phyloP scores from a whole-genome alignment of 2,888 invertebrate species.

The Brachypterus glaber region DNA sequence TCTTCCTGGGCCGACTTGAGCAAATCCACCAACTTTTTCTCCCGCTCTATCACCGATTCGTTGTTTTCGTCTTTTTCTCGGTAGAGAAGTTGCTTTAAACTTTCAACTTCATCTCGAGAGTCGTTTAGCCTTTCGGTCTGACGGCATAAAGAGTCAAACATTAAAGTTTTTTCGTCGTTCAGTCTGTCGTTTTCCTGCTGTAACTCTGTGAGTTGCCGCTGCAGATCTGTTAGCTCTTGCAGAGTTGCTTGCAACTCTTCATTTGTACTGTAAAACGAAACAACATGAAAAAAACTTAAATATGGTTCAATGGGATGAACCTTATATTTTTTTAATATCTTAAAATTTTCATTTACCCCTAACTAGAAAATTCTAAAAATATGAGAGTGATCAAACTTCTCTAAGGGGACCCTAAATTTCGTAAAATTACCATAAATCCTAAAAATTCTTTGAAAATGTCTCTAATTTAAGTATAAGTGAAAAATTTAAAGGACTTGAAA shows the following conservation, averaged over 20 bases:
- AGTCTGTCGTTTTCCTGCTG: slow-evolving; percentile 82
- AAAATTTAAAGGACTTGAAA: too few relatives aligned
- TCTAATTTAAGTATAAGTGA: too few relatives aligned
- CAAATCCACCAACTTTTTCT: slow-evolving; percentile 74
- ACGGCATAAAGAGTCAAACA: slow-evolving; percentile 81
- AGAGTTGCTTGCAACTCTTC: slow-evolving; percentile 90
- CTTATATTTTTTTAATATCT: too few relatives aligned
- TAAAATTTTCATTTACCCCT: too few relatives aligned
- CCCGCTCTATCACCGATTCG: slow-evolving; percentile 58
- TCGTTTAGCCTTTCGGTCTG: slow-evolving; percentile 90
- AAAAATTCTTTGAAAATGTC: too few relatives aligned
- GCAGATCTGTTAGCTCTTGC: slow-evolving; percentile 84
- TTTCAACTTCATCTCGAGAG: slow-evolving; percentile 73
- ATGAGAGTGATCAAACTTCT: too few relatives aligned
- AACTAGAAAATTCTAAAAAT: too few relatives aligned
- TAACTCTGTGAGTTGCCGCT: slow-evolving; percentile 75
- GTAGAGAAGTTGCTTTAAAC: slow-evolving; percentile 68
- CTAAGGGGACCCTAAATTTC: too few relatives aligned
- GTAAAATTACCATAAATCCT: too few relatives aligned
- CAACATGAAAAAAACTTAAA: too few relatives aligned
- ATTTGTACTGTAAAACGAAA: slow-evolving; percentile 55
- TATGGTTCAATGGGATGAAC: too few relatives aligned
- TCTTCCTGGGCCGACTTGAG: slow-evolving; percentile 78
- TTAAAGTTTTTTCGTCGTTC: slow-evolving; percentile 79
- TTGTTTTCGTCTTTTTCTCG: slow-evolving; percentile 59